These are phyloP conservation scores for Phoxinus phoxinus DNA, from an alignment of 2,113 vertebrate genomes.

Conservation along the genomic window DNA sequence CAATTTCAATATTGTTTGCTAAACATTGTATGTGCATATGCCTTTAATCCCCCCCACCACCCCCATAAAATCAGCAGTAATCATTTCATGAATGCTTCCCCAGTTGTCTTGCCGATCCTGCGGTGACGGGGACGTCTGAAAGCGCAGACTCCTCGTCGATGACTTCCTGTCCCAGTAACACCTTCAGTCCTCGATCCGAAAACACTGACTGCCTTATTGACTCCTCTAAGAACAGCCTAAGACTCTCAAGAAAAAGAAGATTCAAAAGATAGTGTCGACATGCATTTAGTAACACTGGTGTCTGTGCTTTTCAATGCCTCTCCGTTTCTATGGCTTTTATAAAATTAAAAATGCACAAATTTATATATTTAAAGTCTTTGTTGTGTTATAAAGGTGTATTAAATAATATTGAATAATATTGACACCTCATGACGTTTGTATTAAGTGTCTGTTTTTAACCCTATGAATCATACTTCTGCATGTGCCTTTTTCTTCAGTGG, in stretches of 20 bases:
- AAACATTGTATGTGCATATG: neutral
- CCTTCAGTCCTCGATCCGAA: constrained; percentile 81
- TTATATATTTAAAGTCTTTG: constrained; percentile 42
- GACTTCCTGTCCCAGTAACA: constrained; percentile 75
- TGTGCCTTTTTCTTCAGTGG: no score
- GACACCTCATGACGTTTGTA: neutral
- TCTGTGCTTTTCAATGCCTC: constrained; percentile 27
- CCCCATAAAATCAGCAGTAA: neutral
- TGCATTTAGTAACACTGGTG: constrained; percentile 13
- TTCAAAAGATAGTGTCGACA: constrained; percentile 50
- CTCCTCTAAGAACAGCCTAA: constrained; percentile 66
- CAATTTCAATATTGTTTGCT: neutral
- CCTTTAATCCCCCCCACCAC: no score
- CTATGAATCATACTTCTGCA: no score
- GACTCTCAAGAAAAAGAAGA: constrained; percentile 58
- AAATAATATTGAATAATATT: constrained; percentile 11
- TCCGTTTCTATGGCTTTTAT: constrained; percentile 47
- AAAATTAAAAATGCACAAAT: constrained; percentile 37
- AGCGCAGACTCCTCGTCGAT: neutral
- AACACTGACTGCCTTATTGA: constrained; percentile 78
- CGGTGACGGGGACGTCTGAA: neutral
- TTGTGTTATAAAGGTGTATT: constrained; percentile 1
- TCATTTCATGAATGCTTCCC: neutral
- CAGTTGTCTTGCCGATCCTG: constrained; percentile 15
- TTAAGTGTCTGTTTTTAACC: neutral